Conservation (phyloP, 2,113 vertebrate genomes). For the Caranx melampygus region DNA sequence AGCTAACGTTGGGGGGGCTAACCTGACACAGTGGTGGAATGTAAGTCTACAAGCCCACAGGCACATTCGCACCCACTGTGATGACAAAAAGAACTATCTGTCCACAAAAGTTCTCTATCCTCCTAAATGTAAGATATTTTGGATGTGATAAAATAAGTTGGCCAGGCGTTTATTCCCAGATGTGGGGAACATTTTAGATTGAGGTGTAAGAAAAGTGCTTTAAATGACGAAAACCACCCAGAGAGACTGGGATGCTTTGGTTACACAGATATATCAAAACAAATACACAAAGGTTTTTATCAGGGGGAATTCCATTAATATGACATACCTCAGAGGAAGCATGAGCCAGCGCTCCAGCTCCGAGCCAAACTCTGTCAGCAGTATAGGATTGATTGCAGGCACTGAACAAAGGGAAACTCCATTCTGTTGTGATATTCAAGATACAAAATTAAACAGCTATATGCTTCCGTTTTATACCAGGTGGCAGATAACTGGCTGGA, state of each 20-base stretch:
- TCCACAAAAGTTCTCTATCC: conserved; percentile 11
- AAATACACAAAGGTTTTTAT: conserved; percentile 11
- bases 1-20: conserved; percentile 14
- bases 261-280: conserved; percentile 19
- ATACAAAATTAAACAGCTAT: not conserved
- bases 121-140: not conserved
- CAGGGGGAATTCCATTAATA: not conserved
- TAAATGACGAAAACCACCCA: not conserved
- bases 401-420: not conserved
- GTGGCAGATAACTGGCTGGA: not conserved
- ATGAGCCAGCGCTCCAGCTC: not conserved
- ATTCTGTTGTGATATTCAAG: not conserved
- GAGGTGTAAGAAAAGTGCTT: conserved; percentile 6
- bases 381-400: not conserved
- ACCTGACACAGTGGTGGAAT: conserved; percentile 41
- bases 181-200: not conserved
- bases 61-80: not conserved
- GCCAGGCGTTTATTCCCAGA: not conserved
- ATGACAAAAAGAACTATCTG: conserved; percentile 12
- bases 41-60: conserved; percentile 26
- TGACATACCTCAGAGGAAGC: not conserved
- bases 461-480: not conserved
- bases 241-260: conserved; percentile 17
- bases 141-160: conserved; percentile 1
- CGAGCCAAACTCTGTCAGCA: conserved; percentile 15